Base-by-base conservation (phyloP, 2,888 invertebrate genomes). In the Siphonodentalium dalli region DNA sequence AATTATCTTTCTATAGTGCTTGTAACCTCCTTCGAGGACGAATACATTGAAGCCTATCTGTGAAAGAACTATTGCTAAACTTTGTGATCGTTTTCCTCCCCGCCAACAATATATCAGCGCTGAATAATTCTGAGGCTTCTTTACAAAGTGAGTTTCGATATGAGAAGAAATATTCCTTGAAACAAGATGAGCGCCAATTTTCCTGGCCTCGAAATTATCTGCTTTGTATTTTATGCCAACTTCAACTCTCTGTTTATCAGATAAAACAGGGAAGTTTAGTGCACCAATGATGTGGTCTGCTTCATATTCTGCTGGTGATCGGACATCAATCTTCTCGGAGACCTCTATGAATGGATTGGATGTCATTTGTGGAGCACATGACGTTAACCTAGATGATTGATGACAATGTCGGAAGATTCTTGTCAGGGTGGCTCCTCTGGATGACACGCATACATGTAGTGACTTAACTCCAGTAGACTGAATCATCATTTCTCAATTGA, bases 21-120 rank as follows among this genome's bases (percentile, higher is more conserved):
- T 63, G 40, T 71, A 68, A 1, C 71, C 71, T 18, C 63, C 65
- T 6, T 65, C 52, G 29, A 71, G 41, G 9, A 65, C 55, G 44
- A 27, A 62, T 6, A 63, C 62, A 21, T 62, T 40, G 43, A 67
- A 71, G 0, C 69, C 69, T 26, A 68, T 66, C 54, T 69, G 62
- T 23, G 67, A 53, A 24, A 71, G 49, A 18, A 71, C 60, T 0
- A 65, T 54, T 1, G 58, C 67, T 35, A 71, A 42, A 37, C 68
- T 68, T 28, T 56, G 44, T 42, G 71, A 71, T 55, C 69, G 61
- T 46, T 68, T 67, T 43, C 71, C 71, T 35, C 71, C 71, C 11
- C 71, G 50, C 64, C 62, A 65, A 46, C 69, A 69, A 41, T 68
- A 69, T 9, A 69, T 39, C 24, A 69, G 29, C 21, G 71, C 67